Evolutionary conservation across 2,797 vertebrate species (phyloP).

Genomic region (Anguilla megastoma): DNA sequence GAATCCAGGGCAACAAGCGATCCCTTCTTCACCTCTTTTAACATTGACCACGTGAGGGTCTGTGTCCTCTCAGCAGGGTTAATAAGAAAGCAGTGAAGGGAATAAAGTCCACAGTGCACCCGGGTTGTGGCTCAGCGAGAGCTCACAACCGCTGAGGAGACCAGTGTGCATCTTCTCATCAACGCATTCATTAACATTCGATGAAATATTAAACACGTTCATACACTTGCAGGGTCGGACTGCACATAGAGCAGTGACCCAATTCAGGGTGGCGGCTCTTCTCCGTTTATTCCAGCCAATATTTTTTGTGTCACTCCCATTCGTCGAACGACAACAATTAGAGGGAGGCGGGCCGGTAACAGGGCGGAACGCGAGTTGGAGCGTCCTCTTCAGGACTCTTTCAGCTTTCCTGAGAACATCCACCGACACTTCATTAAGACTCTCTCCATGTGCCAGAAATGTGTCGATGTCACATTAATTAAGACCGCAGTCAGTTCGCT

Average conservation of each 20-base stretch:
- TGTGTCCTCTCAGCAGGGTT: constrained; percentile 12
- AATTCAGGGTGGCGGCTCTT: constrained; percentile 53
- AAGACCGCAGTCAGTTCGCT: constrained; percentile 45
- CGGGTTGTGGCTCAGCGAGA: not conserved
- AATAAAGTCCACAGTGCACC: not conserved
- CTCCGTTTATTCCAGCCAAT: not conserved
- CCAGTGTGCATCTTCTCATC: not conserved
- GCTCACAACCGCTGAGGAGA: not conserved
- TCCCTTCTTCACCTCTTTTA: constrained; percentile 18
- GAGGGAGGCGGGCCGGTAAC: constrained; percentile 33
- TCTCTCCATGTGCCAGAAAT: constrained; percentile 41
- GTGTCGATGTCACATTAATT: constrained; percentile 53
- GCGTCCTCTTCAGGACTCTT: constrained; percentile 49
- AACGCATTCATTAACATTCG: not conserved
- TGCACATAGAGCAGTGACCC: constrained; percentile 65
- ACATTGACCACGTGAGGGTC: constrained; percentile 14
- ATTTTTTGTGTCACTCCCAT: constrained; percentile 3
- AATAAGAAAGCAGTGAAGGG: not conserved
- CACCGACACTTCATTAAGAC: constrained; percentile 41
- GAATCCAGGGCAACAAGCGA: constrained; percentile 47
- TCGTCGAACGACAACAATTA: constrained; percentile 37
- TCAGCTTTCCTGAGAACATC: constrained; percentile 47
- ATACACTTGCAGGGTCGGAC: constrained; percentile 56
- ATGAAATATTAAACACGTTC: constrained; percentile 59
- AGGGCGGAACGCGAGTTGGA: constrained; percentile 50